Base-by-base conservation (phyloP, 2,113 vertebrate species). In the Thamnophis sirtalis region DNA sequence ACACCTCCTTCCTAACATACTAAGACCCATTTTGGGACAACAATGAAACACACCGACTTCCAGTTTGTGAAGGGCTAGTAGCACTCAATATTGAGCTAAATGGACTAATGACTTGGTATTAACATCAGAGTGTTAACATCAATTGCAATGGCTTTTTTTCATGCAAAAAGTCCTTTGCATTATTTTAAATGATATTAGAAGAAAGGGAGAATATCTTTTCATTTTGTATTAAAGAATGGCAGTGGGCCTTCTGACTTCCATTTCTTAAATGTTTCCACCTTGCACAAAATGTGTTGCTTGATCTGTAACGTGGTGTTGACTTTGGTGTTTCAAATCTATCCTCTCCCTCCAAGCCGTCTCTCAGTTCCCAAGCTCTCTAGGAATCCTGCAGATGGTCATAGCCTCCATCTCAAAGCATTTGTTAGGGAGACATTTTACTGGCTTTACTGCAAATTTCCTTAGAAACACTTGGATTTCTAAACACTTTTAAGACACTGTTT, bases 381-480 rank as follows among this genome's bases (percentile, higher is more conserved):
- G 15, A 15, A n/a, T 38, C n/a, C 28, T 91, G 11, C 21, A 87
- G 38, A 38, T n/a, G 73, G 92, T 60, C 49, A 24, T n/a, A 51
- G n/a, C 13, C 17, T 48, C 51, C 28, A 26, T 84, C 89, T 84
- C 43, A 15, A 26, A 84, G 60, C 33, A 54, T 48, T 89, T 51
- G n/a, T 91, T 53, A 48, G n/a, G 53, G 24, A n/a, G 11, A 43
- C 22, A 43, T 86, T 89, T 86, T 92, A 86, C 50, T 86, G 80
- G 48, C 90, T 88, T 93, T 92, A 54, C 91, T 89, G 19, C 26
- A 91, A 55, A 84, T 93, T 95, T 89, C 93, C 60, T 87, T 86
- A 94, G 93, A 91, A 95, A 91, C 93, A 1, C 51, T 92, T 93
- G 49, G 58, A 88, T 89, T 93, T 93, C 84, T 87, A 84, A 86